These are phyloP conservation scores for Scaptomyza graminum DNA, from an alignment of 1,140 invertebrate genomes.

Conservation along the genomic window DNA sequence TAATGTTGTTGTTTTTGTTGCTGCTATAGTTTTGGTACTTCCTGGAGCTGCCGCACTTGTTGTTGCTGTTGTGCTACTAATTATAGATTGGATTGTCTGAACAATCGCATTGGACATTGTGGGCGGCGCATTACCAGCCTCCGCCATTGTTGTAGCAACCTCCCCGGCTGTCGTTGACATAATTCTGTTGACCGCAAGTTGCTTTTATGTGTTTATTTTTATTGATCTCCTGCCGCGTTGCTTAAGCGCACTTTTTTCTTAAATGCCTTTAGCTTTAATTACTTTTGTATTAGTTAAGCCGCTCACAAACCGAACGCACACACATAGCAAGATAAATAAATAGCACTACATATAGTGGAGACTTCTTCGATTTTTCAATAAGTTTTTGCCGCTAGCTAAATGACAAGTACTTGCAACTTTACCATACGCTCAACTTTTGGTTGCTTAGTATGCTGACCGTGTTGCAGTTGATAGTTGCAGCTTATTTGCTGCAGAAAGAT, in stretches of 20 bases:
- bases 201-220: constrained; percentile 76
- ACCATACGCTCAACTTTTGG: constrained; percentile 1
- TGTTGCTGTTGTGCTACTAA: constrained; percentile 60
- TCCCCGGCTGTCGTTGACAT: constrained; percentile 53
- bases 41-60: constrained; percentile 22
- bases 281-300: constrained; percentile 61
- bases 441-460: not conserved
- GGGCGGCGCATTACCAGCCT: constrained; percentile 14
- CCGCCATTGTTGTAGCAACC: constrained; percentile 43
- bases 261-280: constrained; percentile 67
- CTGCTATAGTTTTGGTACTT: constrained; percentile 1
- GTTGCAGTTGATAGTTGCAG: not conserved
- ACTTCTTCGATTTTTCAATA: constrained; percentile 61
- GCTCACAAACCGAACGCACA: constrained; percentile 30
- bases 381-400: constrained; percentile 13
- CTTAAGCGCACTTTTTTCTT: constrained; percentile 40
- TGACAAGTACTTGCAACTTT: constrained; percentile 33
- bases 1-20: not conserved
- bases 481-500: not conserved
- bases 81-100: constrained; percentile 70
- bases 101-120: constrained; percentile 53
- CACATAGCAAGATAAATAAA: not conserved
- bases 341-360: not conserved
- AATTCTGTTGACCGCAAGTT: constrained; percentile 70
- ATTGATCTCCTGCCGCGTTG: constrained; percentile 74